These are phyloP conservation scores for Arenaria interpres DNA, from an alignment of 2,113 vertebrate species.

Conservation along the genomic window DNA sequence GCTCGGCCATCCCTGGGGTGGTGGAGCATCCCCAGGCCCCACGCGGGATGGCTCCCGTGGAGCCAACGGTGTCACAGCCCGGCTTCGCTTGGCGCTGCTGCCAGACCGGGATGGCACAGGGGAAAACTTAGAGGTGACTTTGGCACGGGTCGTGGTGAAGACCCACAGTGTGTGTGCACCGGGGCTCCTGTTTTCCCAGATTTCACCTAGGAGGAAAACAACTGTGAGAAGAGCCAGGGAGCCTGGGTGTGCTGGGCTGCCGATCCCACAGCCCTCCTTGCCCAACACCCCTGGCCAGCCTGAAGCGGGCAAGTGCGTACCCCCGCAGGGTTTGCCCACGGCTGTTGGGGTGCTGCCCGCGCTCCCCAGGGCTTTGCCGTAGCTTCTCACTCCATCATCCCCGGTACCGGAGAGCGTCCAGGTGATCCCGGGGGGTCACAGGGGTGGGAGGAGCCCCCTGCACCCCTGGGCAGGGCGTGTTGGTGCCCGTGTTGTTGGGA, in stretches of 20 bases:
- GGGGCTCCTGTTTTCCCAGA: background rate
- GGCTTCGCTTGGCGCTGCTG: rapidly evolving
- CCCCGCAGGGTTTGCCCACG: background rate
- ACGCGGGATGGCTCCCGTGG: rapidly evolving
- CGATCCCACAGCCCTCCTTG: background rate
- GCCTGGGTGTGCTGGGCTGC: background rate
- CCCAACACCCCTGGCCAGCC: background rate
- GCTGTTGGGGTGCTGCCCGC: background rate
- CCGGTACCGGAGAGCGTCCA: rapidly evolving
- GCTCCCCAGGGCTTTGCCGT: background rate
- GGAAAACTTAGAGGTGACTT: background rate
- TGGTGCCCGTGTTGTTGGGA: background rate
- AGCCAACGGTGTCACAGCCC: rapidly evolving
- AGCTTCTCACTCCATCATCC: rapidly evolving
- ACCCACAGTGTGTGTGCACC: rapidly evolving
- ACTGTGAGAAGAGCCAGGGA: conserved; percentile 30
- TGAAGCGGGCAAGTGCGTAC: rapidly evolving
- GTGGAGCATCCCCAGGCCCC: background rate
- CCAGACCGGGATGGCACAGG: background rate
- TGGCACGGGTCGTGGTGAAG: rapidly evolving
- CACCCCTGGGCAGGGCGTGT: rapidly evolving
- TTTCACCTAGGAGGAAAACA: conserved; percentile 50
- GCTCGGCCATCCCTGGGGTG: background rate
- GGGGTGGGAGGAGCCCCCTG: background rate
- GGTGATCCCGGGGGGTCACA: background rate